Conservation (phyloP, 2,888 invertebrate genomes). For the Aphodius granarius region DNA sequence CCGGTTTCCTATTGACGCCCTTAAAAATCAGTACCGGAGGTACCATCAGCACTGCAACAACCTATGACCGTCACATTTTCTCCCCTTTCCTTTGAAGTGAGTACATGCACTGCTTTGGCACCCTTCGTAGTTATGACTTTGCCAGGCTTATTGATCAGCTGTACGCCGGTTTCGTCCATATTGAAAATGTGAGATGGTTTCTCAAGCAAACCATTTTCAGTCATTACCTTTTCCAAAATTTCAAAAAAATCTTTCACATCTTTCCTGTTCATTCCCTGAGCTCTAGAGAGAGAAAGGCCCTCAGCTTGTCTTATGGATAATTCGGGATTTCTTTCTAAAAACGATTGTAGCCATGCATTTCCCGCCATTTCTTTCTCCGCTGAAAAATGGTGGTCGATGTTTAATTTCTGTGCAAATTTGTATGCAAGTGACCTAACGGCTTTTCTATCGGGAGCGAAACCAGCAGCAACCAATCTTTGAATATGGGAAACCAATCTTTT, state of each 20-base stretch:
- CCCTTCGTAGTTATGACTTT: slow-evolving; percentile 32
- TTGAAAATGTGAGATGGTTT: slow-evolving; percentile 35
- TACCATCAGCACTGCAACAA: slow-evolving; percentile 3
- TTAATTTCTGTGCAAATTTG: not conserved
- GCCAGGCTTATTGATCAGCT: slow-evolving; percentile 34
- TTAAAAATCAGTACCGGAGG: slow-evolving; percentile 10
- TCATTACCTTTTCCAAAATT: slow-evolving; percentile 26
- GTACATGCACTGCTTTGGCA: slow-evolving; percentile 16
- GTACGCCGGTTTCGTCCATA: slow-evolving; percentile 34
- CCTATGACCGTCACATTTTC: slow-evolving; percentile 9
- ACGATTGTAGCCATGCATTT: slow-evolving; percentile 8
- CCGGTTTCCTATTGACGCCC: not conserved
- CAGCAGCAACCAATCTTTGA: not conserved
- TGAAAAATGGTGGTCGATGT: not conserved
- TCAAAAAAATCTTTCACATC: slow-evolving; percentile 29
- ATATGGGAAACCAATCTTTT: not conserved
- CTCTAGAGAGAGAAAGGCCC: slow-evolving; percentile 21
- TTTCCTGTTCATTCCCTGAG: slow-evolving; percentile 24
- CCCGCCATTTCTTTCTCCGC: not conserved
- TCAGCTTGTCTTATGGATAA: slow-evolving; percentile 25
- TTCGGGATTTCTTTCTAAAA: slow-evolving; percentile 23
- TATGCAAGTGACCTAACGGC: not conserved
- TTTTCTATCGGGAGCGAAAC: not conserved
- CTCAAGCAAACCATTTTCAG: slow-evolving; percentile 33
- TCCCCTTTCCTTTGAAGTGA: slow-evolving; percentile 1